Conservation (phyloP, 64 coral and sea anemone genomes). For the Stylophora pistillata region DNA sequence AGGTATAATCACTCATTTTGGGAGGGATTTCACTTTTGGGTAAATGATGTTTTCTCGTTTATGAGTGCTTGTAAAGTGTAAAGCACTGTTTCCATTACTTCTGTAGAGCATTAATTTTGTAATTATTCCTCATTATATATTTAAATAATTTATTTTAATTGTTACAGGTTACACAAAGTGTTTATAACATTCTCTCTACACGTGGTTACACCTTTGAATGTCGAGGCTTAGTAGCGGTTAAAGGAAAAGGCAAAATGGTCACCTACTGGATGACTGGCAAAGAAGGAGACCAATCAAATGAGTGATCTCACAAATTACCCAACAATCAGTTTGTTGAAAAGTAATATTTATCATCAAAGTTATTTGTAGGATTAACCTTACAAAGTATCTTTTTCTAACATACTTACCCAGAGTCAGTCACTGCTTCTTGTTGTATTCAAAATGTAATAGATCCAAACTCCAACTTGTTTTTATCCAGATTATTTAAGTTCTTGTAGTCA, state of each 20-base stretch:
- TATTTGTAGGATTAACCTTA: background rate
- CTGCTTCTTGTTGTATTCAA: too few species aligned
- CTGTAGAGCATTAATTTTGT: too few species aligned
- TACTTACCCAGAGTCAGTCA: background rate
- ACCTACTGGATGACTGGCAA: constrained; percentile 98
- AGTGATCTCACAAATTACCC: background rate
- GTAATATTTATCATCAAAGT: constrained; percentile 23
- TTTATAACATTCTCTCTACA: constrained; percentile 95
- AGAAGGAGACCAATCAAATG: constrained; percentile 68
- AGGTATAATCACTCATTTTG: too few species aligned
- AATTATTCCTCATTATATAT: too few species aligned
- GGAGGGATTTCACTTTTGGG: too few species aligned
- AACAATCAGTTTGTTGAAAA: background rate
- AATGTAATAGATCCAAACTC: too few species aligned
- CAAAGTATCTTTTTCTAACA: background rate
- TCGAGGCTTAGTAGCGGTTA: constrained; percentile 91
- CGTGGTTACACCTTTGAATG: constrained; percentile 98
- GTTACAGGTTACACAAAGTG: constrained; percentile 77
- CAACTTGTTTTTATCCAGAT: too few species aligned
- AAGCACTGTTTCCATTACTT: too few species aligned
- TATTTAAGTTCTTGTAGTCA: too few species aligned
- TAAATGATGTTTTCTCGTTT: too few species aligned
- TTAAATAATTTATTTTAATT: background rate
- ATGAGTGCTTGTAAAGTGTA: too few species aligned
- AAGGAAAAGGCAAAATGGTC: constrained; percentile 99